Conservation (phyloP, 2,113 vertebrate genomes). For the Chaetodon auriga region DNA sequence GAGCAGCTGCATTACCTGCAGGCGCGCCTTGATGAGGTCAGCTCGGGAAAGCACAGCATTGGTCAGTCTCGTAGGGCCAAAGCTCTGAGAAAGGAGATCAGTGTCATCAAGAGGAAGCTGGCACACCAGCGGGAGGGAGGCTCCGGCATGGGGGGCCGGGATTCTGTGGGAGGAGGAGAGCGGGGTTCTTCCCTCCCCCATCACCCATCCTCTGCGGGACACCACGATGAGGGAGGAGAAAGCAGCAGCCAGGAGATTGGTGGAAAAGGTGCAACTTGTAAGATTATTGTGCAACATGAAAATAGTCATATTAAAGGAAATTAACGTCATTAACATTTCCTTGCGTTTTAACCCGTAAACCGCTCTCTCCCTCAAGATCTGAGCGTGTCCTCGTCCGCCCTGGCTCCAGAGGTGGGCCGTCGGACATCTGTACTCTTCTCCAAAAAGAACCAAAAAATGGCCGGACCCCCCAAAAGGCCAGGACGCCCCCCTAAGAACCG, state of each 20-base stretch:
- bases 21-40: slow-evolving; percentile 91
- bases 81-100: slow-evolving; percentile 97
- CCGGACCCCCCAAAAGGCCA: slow-evolving; percentile 94
- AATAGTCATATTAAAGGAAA: background rate
- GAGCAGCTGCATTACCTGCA: slow-evolving; percentile 95
- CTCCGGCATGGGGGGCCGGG: slow-evolving; percentile 83
- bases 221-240: slow-evolving; percentile 95
- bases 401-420: slow-evolving; percentile 95
- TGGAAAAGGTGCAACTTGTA: slow-evolving; percentile 78
- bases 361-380: slow-evolving; percentile 83
- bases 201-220: slow-evolving; percentile 82
- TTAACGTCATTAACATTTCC: background rate
- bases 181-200: slow-evolving; percentile 77
- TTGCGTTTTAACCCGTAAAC: slow-evolving; percentile 7
- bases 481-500: slow-evolving; percentile 97
- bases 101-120: slow-evolving; percentile 93
- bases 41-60: slow-evolving; percentile 93
- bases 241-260: slow-evolving; percentile 98
- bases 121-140: slow-evolving; percentile 91
- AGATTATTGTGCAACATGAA: background rate
- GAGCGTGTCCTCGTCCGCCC: slow-evolving; percentile 90
- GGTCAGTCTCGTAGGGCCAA: slow-evolving; percentile 94
- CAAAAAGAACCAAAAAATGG: slow-evolving; percentile 97
- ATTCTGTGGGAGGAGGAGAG: slow-evolving; percentile 75
- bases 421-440: slow-evolving; percentile 98